Base-by-base conservation (phyloP, 2,113 vertebrate genomes). In the Panthera leo region DNA sequence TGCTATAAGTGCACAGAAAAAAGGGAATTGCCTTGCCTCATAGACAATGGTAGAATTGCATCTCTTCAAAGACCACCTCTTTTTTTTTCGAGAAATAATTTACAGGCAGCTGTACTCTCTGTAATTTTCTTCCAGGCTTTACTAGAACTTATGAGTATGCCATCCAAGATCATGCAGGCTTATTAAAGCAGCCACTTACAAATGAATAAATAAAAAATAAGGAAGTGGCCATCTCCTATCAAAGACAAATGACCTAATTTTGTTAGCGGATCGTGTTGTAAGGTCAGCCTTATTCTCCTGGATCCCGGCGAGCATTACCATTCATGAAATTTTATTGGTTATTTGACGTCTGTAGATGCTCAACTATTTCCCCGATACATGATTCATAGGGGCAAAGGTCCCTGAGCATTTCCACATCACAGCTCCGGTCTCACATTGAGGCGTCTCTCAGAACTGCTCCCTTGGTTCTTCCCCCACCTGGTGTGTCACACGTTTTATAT, bases 301-400 rank as follows among this genome's bases (percentile, higher is more conserved):
- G 87, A 86, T 75, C 82, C 76, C 19, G 5, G 97, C 5, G 42
- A 98, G 58, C 48, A 97, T 97, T 97, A 68, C 95, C 94, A 98
- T 98, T 98, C 97, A 88, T 96, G 97, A 96, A 93, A 98, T 98
- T 96, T 96, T 95, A 97, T 98, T 98, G 97, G 85, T 91, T 98
- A 89, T 85, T 86, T 98, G 89, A 96, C 73, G 9, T 65, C 97
- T 34, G 0, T 34, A 88, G 75, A 83, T 85, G 42, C 92, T 96
- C 96, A 48, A 1, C 71, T 89, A 36, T 67, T 98, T 98, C 75
- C 94, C 78, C 51, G n/a, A 97, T 97, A 12, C 95, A 95, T 98
- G 95, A 98, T 98, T 98, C 98, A 98, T 89, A 53, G 98, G 98
- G 98, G 94, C 98, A 98, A 98, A 98, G 98, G 98, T 96, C 98